phyloP scores from a whole-genome alignment of 2,797 vertebrate species.

The Hephaestus fuliginosus region DNA sequence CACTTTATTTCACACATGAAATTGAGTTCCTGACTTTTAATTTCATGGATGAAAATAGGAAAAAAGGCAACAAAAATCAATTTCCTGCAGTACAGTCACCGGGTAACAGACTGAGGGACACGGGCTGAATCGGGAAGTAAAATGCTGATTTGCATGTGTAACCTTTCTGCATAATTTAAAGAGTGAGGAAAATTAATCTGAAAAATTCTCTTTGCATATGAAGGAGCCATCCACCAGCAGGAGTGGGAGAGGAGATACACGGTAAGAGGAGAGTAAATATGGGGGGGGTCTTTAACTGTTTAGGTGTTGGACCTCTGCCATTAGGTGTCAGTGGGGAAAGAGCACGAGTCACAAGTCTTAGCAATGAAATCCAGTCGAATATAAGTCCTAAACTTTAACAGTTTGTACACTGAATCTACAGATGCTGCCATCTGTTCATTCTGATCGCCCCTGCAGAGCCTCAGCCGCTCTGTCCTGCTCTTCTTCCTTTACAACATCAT shows the following conservation, averaged over 20 bases:
- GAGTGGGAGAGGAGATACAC: too few relatives aligned
- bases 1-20: constrained; percentile 33
- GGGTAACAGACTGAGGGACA: constrained; percentile 14
- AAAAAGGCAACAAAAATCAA: constrained; percentile 43
- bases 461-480: too few relatives aligned
- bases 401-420: neutral
- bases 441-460: neutral
- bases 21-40: constrained; percentile 54
- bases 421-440: neutral
- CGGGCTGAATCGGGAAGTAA: neutral
- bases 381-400: neutral
- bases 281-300: neutral
- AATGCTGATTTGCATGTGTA: constrained; percentile 28
- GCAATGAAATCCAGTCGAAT: neutral
- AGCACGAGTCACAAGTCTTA: too few relatives aligned
- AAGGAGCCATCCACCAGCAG: too few relatives aligned
- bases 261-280: neutral
- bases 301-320: neutral
- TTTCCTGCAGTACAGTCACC: constrained; percentile 36
- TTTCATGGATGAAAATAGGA: constrained; percentile 51
- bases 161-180: constrained; percentile 14
- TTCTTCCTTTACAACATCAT: neutral
- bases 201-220: neutral
- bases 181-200: constrained; percentile 3
- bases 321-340: neutral